These are phyloP conservation scores for Hyles lineata DNA, from an alignment of 2,888 invertebrate genomes.

Conservation along the genomic window DNA sequence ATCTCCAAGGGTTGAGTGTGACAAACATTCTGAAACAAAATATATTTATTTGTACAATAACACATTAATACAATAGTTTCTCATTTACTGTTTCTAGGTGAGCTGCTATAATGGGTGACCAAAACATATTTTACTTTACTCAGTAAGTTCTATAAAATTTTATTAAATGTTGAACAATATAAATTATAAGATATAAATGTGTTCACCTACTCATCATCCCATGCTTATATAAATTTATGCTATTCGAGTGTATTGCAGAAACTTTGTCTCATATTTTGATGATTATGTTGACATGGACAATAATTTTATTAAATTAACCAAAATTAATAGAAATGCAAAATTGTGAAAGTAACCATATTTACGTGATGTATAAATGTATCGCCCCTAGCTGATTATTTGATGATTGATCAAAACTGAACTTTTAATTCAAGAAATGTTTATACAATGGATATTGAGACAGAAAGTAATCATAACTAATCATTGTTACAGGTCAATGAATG, in stretches of 20 bases:
- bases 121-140: neutral
- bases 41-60: slow-evolving; percentile 21
- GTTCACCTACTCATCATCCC: too few relatives aligned
- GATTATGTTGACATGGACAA: too few relatives aligned
- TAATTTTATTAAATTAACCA: neutral
- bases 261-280: neutral
- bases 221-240: too few relatives aligned
- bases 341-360: too few relatives aligned
- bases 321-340: too few relatives aligned
- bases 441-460: neutral
- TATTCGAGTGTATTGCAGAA: too few relatives aligned
- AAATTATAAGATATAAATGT: too few relatives aligned
- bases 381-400: slow-evolving; percentile 50
- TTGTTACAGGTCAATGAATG: neutral
- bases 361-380: slow-evolving; percentile 47
- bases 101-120: neutral
- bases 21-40: slow-evolving; percentile 49
- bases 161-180: too few relatives aligned
- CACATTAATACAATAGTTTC: neutral
- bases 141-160: too few relatives aligned
- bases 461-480: neutral
- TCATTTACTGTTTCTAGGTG: neutral
- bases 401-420: slow-evolving; percentile 49
- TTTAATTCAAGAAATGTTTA: neutral
- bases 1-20: slow-evolving; percentile 78